Conservation (phyloP, 2,888 invertebrate genomes). For the Oligia fasciuncula region DNA sequence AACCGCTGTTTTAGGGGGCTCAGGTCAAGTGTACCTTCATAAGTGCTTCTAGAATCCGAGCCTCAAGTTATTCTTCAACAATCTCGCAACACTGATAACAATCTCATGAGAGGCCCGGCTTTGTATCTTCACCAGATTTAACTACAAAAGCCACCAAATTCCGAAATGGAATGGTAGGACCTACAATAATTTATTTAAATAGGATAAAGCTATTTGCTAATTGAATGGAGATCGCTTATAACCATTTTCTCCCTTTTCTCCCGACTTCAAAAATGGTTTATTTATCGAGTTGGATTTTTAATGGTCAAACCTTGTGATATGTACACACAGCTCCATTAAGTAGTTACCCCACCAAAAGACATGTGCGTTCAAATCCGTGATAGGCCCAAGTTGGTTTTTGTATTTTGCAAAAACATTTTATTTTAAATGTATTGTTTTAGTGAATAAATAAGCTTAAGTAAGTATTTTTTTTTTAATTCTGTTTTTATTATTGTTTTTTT, state of each 20-base stretch:
- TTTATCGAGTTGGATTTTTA: background rate
- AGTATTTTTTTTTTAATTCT: too few species aligned
- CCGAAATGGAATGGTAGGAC: constrained; percentile 2
- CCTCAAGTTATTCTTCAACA: constrained; percentile 59
- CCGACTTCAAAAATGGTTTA: background rate
- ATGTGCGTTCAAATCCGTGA: too few species aligned
- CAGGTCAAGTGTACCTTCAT: constrained; percentile 31
- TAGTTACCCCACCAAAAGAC: too few species aligned
- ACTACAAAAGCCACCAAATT: constrained; percentile 19
- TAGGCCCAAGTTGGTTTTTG: too few species aligned
- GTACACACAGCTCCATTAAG: background rate
- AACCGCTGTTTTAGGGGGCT: constrained; percentile 24
- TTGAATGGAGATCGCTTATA: background rate
- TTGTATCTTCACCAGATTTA: constrained; percentile 30
- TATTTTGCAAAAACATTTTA: too few species aligned
- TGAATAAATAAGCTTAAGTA: too few species aligned
- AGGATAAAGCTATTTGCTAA: background rate
- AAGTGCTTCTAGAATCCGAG: constrained; percentile 58
- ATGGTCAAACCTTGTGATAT: background rate
- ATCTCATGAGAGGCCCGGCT: constrained; percentile 38
- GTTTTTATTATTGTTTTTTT: too few species aligned
- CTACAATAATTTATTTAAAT: background rate
- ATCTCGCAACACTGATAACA: constrained; percentile 65
- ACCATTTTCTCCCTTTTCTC: background rate
- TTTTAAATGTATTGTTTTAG: too few species aligned